phyloP scores from a whole-genome alignment of 2,888 invertebrate genomes.

The Zonitis immaculata region DNA sequence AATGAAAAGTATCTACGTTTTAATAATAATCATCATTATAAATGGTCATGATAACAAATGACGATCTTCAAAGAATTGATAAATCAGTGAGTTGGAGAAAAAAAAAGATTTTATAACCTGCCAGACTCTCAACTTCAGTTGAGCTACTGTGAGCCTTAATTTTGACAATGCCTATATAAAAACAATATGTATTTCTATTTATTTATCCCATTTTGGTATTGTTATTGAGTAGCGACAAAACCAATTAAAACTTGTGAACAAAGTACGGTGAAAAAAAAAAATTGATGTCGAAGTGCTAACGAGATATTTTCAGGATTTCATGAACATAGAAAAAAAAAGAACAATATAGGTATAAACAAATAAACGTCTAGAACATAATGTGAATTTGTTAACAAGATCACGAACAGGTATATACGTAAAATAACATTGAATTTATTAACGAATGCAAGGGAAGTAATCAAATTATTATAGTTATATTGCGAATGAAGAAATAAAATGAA shows the following conservation, averaged over 20 bases:
- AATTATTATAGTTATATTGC: not conserved
- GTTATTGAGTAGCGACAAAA: not conserved
- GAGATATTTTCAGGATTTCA: not conserved
- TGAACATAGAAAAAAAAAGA: not conserved
- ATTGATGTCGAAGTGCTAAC: not conserved
- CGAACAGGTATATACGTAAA: not conserved
- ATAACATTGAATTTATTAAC: not conserved
- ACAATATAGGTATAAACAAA: not conserved
- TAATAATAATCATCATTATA: no score
- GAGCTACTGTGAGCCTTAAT: no score
- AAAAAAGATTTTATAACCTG: no score
- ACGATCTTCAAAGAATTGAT: no score
- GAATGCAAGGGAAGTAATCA: not conserved
- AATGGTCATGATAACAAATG: no score
- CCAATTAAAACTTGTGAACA: not conserved
- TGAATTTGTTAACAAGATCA: not conserved
- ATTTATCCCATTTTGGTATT: not conserved
- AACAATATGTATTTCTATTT: not conserved
- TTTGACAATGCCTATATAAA: no score
- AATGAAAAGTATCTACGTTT: conserved; percentile 13
- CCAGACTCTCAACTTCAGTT: no score
- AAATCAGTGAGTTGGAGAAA: no score
- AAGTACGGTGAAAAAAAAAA: no score
- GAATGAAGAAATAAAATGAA: not conserved
- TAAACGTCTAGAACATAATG: not conserved